Percentiles rank a stretch among this genome's conserved stretches.
Conservation (phyloP, 2,113 vertebrate species). For the Acanthochromis polyacanthus region DNA sequence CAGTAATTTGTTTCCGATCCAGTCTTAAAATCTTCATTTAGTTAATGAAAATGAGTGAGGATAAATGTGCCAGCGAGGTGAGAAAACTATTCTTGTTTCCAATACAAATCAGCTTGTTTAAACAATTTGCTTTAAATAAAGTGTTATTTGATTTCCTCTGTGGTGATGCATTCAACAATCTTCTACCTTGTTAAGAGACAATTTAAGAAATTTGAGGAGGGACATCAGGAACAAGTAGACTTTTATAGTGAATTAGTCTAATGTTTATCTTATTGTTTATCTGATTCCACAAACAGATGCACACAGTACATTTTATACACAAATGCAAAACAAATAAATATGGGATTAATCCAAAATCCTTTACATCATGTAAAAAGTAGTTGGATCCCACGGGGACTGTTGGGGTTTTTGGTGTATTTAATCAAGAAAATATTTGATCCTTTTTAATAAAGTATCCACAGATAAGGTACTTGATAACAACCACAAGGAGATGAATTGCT, state of each 20-base stretch:
- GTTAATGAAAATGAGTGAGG: slow-evolving; percentile 28
- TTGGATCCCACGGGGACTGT: too few species aligned
- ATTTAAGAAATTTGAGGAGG: neutral
- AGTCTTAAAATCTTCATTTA: slow-evolving; percentile 39
- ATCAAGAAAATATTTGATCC: too few species aligned
- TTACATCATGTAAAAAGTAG: too few species aligned
- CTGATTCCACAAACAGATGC: neutral
- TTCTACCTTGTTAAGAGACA: neutral
- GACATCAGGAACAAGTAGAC: neutral
- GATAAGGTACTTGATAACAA: too few species aligned
- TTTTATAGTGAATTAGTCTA: neutral
- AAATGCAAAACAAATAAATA: neutral
- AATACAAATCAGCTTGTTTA: slow-evolving; percentile 4
- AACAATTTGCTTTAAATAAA: slow-evolving; percentile 5
- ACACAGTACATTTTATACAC: neutral
- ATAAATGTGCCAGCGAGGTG: neutral
- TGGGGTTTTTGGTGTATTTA: too few species aligned
- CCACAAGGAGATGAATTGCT: too few species aligned
- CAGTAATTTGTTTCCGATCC: slow-evolving; percentile 29
- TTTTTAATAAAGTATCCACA: too few species aligned
- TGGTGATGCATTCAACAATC: slow-evolving; percentile 4
- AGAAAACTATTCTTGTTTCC: slow-evolving; percentile 12
- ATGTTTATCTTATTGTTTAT: neutral
- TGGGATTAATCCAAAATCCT: neutral
- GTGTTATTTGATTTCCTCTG: neutral